Evolutionary conservation across 1,140 invertebrate genomes (phyloP), one percentile per base, ranked within the genome.

Genomic region (Octopus bimaculoides): DNA sequence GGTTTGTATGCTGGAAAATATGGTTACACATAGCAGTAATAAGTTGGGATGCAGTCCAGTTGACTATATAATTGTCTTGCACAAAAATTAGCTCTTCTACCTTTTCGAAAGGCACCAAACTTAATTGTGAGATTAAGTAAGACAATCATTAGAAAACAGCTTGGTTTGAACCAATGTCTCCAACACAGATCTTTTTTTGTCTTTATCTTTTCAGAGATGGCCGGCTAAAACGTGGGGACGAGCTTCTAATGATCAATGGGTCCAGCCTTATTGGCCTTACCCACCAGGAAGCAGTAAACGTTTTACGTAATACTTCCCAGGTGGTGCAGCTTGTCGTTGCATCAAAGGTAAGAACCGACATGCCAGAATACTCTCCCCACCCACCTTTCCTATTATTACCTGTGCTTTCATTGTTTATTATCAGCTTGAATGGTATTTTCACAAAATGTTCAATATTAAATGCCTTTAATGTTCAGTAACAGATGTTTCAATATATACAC

Each of bases 191-290:
- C 17, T 61, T 61, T 12, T 66, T 14, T 53, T 79, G 77, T 26
- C 66, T 79, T 75, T 79, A 81, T 82, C 79, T 84, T 85, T 91
- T 82, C 91, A 95, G 95, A 88, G 95, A 96, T 87, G 95, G 95
- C 0, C 92, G 94, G 80, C 90, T 96, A 79, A 92, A 93, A 83
- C 91, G 95, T 74, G 94, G 94, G 7, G 95, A 96, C 89, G 95
- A 96, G 91, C 93, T 96, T 79, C 93, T 96, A 17, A 95, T 96
- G 89, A 95, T 96, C 9, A 96, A 96, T 88, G 95, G 95, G 4
- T 93, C 93, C 85, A 92, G 95, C 81, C 90, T 97, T 80, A 92
- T 94, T 76, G 95, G 94, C 0, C 90, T 96, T 78, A 93, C 93
- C 12, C 94, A 96, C 91, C 90, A 93, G 4, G 95, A 95, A 90